Percentiles rank a stretch among this genome's conserved stretches.
These are phyloP conservation scores for Nothocercus julius DNA, from an alignment of 2,113 vertebrate genomes.

Conservation along the genomic window DNA sequence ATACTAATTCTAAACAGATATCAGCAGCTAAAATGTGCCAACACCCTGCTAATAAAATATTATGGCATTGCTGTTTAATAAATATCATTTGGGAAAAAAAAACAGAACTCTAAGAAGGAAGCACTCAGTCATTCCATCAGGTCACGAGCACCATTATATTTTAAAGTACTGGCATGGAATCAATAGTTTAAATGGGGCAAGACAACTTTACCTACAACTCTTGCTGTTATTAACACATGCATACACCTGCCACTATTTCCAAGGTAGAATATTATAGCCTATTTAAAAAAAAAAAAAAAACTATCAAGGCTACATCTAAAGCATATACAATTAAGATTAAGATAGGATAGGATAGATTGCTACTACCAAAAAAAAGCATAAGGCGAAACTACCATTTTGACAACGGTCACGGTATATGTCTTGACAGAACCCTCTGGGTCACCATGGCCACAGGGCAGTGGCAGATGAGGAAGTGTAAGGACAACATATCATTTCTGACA, in stretches of 20 bases:
- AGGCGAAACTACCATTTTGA: neutral
- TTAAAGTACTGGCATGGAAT: neutral
- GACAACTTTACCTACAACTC: neutral
- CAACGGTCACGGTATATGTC: neutral
- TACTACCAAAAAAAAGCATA: neutral
- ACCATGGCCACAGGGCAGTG: neutral
- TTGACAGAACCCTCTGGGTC: neutral
- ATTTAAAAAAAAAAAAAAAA: neutral
- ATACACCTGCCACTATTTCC: neutral
- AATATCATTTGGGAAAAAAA: neutral
- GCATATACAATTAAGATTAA: neutral
- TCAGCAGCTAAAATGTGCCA: neutral
- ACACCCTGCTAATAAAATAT: slow-evolving; percentile 12
- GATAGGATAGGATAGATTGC: neutral
- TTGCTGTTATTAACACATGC: neutral
- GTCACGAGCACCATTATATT: neutral
- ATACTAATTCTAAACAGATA: neutral
- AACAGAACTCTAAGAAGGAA: neutral
- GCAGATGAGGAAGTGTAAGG: neutral
- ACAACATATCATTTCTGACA: slow-evolving; percentile 29
- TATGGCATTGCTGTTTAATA: neutral
- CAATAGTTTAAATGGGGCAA: neutral
- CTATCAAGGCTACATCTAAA: neutral
- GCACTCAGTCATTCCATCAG: neutral
- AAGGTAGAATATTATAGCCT: neutral